Evolutionary conservation across 2,888 invertebrate genomes (phyloP).

Genomic region (Linnaemya tessellans): DNA sequence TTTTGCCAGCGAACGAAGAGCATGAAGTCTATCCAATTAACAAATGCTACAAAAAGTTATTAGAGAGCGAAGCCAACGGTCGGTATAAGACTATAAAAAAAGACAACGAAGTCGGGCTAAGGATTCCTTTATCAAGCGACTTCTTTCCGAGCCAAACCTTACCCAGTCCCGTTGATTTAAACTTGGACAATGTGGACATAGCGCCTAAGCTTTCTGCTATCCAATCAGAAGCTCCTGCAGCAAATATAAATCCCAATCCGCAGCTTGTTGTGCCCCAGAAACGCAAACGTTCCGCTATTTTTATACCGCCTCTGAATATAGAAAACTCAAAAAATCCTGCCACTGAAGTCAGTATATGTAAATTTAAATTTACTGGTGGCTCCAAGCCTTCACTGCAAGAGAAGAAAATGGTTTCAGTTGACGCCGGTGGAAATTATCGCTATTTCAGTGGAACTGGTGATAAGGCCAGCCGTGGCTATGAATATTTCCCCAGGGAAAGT

Average conservation of each 20-base stretch:
- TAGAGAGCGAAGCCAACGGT: slow-evolving; percentile 84
- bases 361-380: slow-evolving; percentile 96
- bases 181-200: slow-evolving; percentile 76
- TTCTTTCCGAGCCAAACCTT: slow-evolving; percentile 73
- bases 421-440: slow-evolving; percentile 93
- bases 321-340: slow-evolving; percentile 90
- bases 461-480: slow-evolving; percentile 90
- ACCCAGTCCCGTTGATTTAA: slow-evolving; percentile 78
- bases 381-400: slow-evolving; percentile 94
- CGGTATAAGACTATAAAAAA: slow-evolving; percentile 81
- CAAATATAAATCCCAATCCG: slow-evolving; percentile 75
- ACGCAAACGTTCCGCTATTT: slow-evolving; percentile 91
- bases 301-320: slow-evolving; percentile 91
- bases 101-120: slow-evolving; percentile 82
- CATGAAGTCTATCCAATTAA: slow-evolving; percentile 89
- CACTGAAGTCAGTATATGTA: slow-evolving; percentile 94
- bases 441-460: slow-evolving; percentile 94
- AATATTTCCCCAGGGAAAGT: slow-evolving; percentile 90
- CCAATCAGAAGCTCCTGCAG: slow-evolving; percentile 84
- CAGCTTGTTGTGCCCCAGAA: slow-evolving; percentile 85
- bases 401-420: slow-evolving; percentile 95
- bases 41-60: slow-evolving; percentile 90
- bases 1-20: background rate
- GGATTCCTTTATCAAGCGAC: slow-evolving; percentile 80
- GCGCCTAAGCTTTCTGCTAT: slow-evolving; percentile 82